These are phyloP conservation scores for Adelosebastes latens DNA, from an alignment of 2,797 vertebrate genomes.

Conservation along the genomic window DNA sequence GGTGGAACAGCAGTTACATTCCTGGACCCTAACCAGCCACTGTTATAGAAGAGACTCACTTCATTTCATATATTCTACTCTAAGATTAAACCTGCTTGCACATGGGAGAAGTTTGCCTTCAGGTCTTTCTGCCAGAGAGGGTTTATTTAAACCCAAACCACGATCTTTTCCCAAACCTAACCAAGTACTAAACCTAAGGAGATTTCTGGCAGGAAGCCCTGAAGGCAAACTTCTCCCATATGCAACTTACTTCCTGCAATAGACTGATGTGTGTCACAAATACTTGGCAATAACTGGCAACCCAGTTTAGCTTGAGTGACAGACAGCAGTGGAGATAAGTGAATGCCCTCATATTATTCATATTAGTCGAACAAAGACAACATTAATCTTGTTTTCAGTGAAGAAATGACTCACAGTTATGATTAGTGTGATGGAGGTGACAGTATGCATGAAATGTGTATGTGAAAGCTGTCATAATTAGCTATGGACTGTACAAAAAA, in stretches of 20 bases:
- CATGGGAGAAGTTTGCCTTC: not conserved
- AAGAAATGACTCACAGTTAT: not conserved
- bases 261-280: conserved; percentile 16
- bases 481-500: conserved; percentile 11
- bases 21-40: not conserved
- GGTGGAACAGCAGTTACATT: conserved; percentile 11
- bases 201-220: not conserved
- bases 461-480: conserved; percentile 13
- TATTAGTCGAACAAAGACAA: not conserved
- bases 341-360: not conserved
- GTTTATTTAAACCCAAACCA: not conserved
- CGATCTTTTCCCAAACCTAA: not conserved
- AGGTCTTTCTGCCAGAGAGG: not conserved
- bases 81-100: conserved; percentile 5
- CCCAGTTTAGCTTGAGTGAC: not conserved
- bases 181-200: not conserved
- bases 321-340: not conserved
- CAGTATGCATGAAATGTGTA: conserved; percentile 9
- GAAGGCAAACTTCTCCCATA: not conserved
- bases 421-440: not conserved
- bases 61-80: not conserved
- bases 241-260: conserved; percentile 34
- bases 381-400: not conserved
- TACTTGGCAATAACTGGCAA: not conserved
- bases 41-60: not conserved